Conservation (phyloP, 35 echinoderm and acorn worm genomes). For the Lytechinus variegatus region DNA sequence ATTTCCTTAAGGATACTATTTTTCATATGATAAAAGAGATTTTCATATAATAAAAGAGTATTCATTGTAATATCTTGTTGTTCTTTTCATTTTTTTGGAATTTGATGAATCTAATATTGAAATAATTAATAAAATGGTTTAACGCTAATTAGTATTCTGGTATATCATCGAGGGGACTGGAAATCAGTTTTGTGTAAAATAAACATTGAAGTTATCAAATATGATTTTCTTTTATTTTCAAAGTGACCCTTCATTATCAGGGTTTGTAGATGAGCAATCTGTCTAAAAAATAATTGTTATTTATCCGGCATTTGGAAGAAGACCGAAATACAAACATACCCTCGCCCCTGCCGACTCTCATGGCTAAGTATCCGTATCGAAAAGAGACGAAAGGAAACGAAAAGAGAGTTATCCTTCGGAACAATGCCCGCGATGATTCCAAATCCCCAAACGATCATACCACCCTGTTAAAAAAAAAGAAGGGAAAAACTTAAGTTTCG, state of each 20-base stretch:
- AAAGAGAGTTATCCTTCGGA: slow-evolving; percentile 12
- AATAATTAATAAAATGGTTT: not conserved
- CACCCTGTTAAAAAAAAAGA: slow-evolving; percentile 15
- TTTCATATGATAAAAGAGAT: no score
- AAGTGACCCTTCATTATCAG: not conserved
- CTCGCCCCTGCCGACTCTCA: not conserved
- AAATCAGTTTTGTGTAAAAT: not conserved
- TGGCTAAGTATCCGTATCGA: not conserved
- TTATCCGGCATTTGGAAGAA: not conserved
- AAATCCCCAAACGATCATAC: slow-evolving; percentile 2
- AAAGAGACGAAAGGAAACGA: not conserved
- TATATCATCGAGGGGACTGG: not conserved
- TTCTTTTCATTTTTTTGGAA: no score
- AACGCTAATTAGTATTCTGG: not conserved
- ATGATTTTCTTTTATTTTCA: not conserved
- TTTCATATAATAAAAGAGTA: no score
- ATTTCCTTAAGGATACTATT: no score
- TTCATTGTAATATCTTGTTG: no score
- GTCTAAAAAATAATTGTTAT: not conserved
- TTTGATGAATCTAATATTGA: not conserved
- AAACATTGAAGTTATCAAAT: not conserved
- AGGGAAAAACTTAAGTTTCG: not conserved
- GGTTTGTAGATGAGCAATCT: not conserved
- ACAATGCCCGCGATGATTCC: not conserved
- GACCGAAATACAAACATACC: not conserved